phyloP scores from a whole-genome alignment of 2,888 invertebrate species.

The Tridacna crocea region DNA sequence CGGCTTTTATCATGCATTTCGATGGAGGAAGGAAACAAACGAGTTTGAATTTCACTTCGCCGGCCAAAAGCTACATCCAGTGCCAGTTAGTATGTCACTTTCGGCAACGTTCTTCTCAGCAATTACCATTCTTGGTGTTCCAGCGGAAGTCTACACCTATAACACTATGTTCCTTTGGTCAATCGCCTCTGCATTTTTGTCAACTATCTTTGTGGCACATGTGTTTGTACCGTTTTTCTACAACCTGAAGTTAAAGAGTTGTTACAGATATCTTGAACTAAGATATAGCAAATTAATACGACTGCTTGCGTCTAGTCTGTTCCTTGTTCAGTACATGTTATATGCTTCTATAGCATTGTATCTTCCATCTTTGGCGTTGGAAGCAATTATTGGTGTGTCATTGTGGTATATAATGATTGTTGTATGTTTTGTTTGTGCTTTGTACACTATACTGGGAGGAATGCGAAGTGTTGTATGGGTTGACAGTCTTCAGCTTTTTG shows the following conservation, averaged over 20 bases:
- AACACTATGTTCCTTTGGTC: slow-evolving; percentile 55
- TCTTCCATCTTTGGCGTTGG: slow-evolving; percentile 41
- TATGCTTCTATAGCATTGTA: slow-evolving; percentile 42
- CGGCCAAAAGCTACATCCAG: slow-evolving; percentile 75
- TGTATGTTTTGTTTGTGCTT: slow-evolving; percentile 93
- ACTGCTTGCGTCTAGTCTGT: slow-evolving; percentile 29
- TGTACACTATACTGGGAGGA: slow-evolving; percentile 86
- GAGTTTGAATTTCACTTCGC: slow-evolving; percentile 81
- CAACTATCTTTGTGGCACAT: slow-evolving; percentile 60
- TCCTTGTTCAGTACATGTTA: slow-evolving; percentile 31
- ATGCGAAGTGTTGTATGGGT: slow-evolving; percentile 16
- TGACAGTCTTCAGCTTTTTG: slow-evolving; percentile 1
- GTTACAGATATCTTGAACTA: slow-evolving; percentile 38
- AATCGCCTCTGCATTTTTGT: slow-evolving; percentile 58
- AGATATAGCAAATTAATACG: slow-evolving; percentile 27
- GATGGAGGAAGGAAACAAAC: slow-evolving; percentile 86
- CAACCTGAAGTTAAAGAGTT: slow-evolving; percentile 43
- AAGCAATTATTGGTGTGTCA: slow-evolving; percentile 92
- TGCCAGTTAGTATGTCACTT: slow-evolving; percentile 80
- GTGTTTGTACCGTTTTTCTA: slow-evolving; percentile 51
- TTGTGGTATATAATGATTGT: slow-evolving; percentile 91
- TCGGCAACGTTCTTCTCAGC: slow-evolving; percentile 71
- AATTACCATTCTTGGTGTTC: slow-evolving; percentile 56
- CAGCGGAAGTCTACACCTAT: slow-evolving; percentile 62
- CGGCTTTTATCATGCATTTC: slow-evolving; percentile 84